Conservation (phyloP, 1,140 invertebrate genomes). For the Ganaspis sp. region DNA sequence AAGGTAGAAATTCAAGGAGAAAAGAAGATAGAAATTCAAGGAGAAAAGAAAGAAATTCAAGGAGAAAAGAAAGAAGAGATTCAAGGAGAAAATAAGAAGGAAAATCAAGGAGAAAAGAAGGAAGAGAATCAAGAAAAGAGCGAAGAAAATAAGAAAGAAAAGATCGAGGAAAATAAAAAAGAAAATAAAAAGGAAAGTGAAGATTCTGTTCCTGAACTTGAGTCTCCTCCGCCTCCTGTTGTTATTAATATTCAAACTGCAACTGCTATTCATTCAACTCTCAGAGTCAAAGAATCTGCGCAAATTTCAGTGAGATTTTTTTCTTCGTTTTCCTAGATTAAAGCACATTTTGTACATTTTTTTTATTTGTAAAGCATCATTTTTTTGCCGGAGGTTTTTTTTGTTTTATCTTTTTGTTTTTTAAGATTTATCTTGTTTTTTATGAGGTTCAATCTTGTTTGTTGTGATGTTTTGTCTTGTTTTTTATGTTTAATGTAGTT, state of each 20-base stretch:
- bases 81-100: constrained; percentile 10
- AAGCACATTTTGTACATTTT: no score
- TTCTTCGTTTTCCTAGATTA: no score
- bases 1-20: not conserved
- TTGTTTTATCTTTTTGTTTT: no score
- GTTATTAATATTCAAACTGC: constrained; percentile 51
- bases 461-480: no score
- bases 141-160: not conserved
- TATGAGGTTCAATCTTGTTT: no score
- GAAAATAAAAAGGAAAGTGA: constrained; percentile 47
- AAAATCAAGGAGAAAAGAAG: not conserved
- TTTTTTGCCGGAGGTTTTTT: no score
- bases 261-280: constrained; percentile 35
- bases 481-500: no score
- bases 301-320: constrained; percentile 23
- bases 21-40: not conserved
- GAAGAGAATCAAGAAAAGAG: not conserved
- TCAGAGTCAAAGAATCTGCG: constrained; percentile 53
- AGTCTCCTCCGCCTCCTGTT: constrained; percentile 61
- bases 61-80: constrained; percentile 48
- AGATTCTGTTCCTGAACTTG: constrained; percentile 64
- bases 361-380: no score
- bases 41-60: constrained; percentile 47
- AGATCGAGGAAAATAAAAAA: not conserved
- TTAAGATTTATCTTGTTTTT: no score